Base-by-base conservation (phyloP, 2,113 vertebrate genomes). In the Phaethornis superciliosus region DNA sequence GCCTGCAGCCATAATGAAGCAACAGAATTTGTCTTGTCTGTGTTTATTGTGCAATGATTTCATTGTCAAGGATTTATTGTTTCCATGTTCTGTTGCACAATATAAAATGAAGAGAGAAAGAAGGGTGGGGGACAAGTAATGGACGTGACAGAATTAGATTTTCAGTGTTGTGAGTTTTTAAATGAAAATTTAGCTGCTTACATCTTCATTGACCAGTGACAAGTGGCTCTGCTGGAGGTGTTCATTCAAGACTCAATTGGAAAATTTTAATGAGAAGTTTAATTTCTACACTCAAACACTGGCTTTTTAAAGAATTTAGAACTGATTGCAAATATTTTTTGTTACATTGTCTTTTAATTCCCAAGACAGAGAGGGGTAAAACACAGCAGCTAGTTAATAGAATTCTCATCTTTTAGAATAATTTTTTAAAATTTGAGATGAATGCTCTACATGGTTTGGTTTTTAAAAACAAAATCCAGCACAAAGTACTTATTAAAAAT, bases 81-180 rank as follows among this genome's bases (percentile, higher is more conserved):
- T 96, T 92, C 55, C 75, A 22, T 95, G 85, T 89, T 75, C 85
- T 74, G 4, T 96, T 95, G 92, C 95, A 85, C 90, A 96, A 96
- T 9, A 3, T 1, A 20, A 46, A 40, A 33, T 23, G 52, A 33
- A 22, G 86, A 63, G 71, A 83, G 86, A 15, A 58, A 47, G 78
- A 88, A 91, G 85, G 93, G 88, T 81, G 93, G 74, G 89, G 82
- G 83, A 77, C 24, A 16, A 24, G 30, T 20, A 42, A 65, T 14
- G 35, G 46, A 86, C 2, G 2, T 56, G 92, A n/a, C 75, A 94
- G 88, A 62, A 37, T 30, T 13, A 46, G 16, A n/a, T 55, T 89
- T 52, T n/a, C 64, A 10, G 14, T 5, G 21, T 37, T 32, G 33
- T 28, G 16, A 59, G 46, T 13, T 3, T 44, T 79, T 64, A 28